Base-by-base conservation (phyloP, 2,888 invertebrate genomes). In the Pyrochroa serraticornis region DNA sequence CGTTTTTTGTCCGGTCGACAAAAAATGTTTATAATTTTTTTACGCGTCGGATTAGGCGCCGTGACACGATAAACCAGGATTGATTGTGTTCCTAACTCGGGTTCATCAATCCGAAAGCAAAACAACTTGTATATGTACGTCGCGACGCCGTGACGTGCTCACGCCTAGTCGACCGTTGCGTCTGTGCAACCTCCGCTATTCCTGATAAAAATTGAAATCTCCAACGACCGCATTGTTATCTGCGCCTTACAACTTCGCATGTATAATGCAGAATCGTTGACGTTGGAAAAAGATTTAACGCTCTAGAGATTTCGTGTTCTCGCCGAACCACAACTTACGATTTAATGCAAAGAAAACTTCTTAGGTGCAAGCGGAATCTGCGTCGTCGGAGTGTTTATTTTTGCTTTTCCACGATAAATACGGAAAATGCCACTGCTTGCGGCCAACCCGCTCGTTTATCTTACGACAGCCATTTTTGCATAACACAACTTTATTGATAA, bases 291-390 rank as follows among this genome's bases (percentile, higher is more conserved):
- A 52, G 44, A 45, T 52, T 45, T 45, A 52, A 52, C 45, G 52
- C 52, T 44, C 31, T 12, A 10, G 30, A 52, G 44, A 52, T 52
- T 52, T 38, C 38, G 45, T 38, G 44, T 49, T 48, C 36, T 14
- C 22, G 43, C 36, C 51, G 22, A 22, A 51, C 43, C 39, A 22
- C 10, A 32, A 13, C 33, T 30, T 32, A 50, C 34, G 42, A 35
- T 45, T 38, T 44, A 45, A 52, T 52, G 43, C 44, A 22, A 39
- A 48, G 48, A 48, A 48, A 48, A 48, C 38, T 48, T 48, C 48
- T 37, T 39, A 48, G 38, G 48, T 48, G 39, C 48, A n/a, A 36
- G 30, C 30, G 37, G 38, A 48, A 48, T 30, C 48, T 37, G 22
- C 32, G 32, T 37, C 39, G 12, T 36, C 38, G 30, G 35, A 36